Percentiles rank a stretch among this genome's conserved stretches.
phyloP scores from a whole-genome alignment of 2,797 vertebrate species.

The Parambassis ranga region DNA sequence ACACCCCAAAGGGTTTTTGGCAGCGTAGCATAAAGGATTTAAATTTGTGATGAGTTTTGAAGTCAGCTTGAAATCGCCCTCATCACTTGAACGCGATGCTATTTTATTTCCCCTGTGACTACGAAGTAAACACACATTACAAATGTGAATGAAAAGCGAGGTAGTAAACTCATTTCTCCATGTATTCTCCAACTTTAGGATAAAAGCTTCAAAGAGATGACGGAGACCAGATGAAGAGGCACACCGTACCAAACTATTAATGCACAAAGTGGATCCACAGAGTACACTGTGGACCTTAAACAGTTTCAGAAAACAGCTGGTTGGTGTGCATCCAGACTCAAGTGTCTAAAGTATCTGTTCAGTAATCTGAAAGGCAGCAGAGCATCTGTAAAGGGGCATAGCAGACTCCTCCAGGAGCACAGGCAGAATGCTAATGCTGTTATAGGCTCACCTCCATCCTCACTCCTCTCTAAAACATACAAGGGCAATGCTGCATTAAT shows the following conservation, averaged over 20 bases:
- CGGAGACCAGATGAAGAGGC: not conserved
- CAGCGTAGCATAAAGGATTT: slow-evolving; percentile 29
- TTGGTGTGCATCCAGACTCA: slow-evolving; percentile 43
- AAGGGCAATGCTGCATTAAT: slow-evolving; percentile 84
- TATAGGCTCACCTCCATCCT: slow-evolving; percentile 62
- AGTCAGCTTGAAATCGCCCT: slow-evolving; percentile 14
- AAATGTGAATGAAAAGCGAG: not conserved
- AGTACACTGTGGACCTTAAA: slow-evolving; percentile 1
- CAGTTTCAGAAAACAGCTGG: slow-evolving; percentile 45
- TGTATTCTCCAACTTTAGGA: not conserved
- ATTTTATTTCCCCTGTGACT: not conserved
- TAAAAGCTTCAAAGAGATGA: not conserved
- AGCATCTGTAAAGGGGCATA: slow-evolving; percentile 62
- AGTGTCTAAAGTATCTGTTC: slow-evolving; percentile 58
- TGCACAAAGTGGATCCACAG: not conserved
- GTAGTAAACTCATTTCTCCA: not conserved
- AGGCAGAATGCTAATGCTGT: slow-evolving; percentile 78
- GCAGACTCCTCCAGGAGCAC: slow-evolving; percentile 62
- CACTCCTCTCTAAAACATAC: slow-evolving; percentile 72
- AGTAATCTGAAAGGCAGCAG: slow-evolving; percentile 59
- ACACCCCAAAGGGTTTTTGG: slow-evolving; percentile 30
- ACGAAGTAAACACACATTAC: not conserved
- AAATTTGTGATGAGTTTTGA: slow-evolving; percentile 40
- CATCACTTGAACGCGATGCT: not conserved
- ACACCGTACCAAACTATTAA: slow-evolving; percentile 1